Conservation (phyloP, 2,888 invertebrate genomes). For the Agrilus biguttatus region DNA sequence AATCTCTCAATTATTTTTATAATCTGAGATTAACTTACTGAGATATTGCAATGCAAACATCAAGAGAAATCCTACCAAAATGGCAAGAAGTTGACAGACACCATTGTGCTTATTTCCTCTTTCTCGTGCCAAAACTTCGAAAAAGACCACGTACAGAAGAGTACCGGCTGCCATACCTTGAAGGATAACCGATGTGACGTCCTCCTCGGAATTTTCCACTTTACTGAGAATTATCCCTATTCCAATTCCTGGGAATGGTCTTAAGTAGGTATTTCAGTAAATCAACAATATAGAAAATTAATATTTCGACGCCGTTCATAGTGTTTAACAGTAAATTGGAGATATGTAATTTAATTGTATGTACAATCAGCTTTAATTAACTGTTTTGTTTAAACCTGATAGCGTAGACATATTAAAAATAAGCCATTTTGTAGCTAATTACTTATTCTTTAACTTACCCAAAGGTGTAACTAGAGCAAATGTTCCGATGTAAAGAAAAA, state of each 20-base stretch:
- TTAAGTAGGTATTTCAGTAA: neutral
- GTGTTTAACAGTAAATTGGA: neutral
- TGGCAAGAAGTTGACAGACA: slow-evolving; percentile 39
- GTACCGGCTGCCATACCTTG: slow-evolving; percentile 70
- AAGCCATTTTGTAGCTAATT: too few relatives aligned
- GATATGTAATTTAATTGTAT: too few relatives aligned
- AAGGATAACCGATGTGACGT: slow-evolving; percentile 37
- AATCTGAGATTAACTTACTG: slow-evolving; percentile 22
- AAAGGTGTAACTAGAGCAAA: slow-evolving; percentile 54
- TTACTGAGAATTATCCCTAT: slow-evolving; percentile 42
- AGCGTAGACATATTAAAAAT: too few relatives aligned
- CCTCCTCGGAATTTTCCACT: slow-evolving; percentile 22
- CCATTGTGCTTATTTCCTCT: slow-evolving; percentile 42
- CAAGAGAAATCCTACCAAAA: slow-evolving; percentile 39
- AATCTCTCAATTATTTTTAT: too few relatives aligned
- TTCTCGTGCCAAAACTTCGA: slow-evolving; percentile 66
- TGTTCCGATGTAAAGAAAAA: slow-evolving; percentile 41
- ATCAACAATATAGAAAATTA: neutral
- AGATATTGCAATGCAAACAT: slow-evolving; percentile 38
- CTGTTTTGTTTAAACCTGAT: too few relatives aligned
- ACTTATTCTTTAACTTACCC: slow-evolving; percentile 17
- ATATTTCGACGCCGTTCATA: neutral
- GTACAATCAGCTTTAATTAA: too few relatives aligned
- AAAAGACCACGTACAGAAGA: slow-evolving; percentile 65
- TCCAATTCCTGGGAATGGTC: slow-evolving; percentile 36